Conservation (phyloP, 2,797 vertebrate genomes). For the Buphagus erythrorhynchus region DNA sequence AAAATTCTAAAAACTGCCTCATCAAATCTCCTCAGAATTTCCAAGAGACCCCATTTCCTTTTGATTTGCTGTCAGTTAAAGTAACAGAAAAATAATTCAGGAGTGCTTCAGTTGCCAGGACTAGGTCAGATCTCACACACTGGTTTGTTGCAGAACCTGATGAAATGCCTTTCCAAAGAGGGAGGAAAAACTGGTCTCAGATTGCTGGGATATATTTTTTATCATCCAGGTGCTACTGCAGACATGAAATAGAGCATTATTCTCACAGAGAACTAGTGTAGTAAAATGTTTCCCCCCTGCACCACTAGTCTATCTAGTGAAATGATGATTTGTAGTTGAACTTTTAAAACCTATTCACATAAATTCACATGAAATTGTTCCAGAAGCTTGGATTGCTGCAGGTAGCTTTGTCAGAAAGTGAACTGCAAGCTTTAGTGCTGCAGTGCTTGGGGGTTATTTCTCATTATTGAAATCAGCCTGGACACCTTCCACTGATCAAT, state of each 20-base stretch:
- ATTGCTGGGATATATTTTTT: background rate
- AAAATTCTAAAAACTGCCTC: background rate
- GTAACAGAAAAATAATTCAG: background rate
- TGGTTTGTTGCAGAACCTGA: background rate
- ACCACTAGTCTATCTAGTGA: background rate
- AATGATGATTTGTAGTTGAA: background rate
- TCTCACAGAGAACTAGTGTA: background rate
- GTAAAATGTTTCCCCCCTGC: background rate
- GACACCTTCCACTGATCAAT: constrained; percentile 58
- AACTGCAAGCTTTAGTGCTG: background rate
- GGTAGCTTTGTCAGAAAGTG: background rate
- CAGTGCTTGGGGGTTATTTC: background rate
- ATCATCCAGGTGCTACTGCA: background rate
- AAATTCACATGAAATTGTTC: background rate
- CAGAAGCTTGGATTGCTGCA: background rate
- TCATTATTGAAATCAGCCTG: constrained; percentile 43
- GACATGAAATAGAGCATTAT: background rate
- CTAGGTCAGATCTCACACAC: accelerated
- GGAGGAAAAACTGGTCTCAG: accelerated
- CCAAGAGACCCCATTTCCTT: background rate
- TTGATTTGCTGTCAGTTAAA: background rate
- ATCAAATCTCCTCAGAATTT: background rate
- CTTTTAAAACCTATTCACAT: background rate
- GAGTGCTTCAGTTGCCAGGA: background rate
- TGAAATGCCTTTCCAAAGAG: background rate